A percentile compares a stretch with the other conserved stretches of the same genome.
Conservation (phyloP, 2,797 vertebrate genomes). For the Myotis myotis region DNA sequence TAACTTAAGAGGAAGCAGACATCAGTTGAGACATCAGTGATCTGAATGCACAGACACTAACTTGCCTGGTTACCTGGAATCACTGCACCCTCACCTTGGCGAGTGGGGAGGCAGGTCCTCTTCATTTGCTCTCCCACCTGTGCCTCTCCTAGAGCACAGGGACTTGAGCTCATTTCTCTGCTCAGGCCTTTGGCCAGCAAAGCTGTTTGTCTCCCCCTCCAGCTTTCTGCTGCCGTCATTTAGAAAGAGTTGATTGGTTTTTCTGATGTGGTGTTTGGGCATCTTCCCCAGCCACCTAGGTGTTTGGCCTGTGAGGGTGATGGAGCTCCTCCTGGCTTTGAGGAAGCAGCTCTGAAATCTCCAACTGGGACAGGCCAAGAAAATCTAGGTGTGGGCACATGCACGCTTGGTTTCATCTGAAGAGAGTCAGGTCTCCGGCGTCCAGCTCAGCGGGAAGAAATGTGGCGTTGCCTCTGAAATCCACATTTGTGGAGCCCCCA, state of each 20-base stretch:
- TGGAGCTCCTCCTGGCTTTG: background rate
- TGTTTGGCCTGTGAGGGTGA: background rate
- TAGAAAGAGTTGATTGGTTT: conserved; percentile 40
- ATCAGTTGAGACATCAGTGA: background rate
- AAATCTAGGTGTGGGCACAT: background rate
- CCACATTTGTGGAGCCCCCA: background rate
- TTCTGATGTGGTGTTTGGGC: conserved; percentile 51
- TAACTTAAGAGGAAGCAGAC: conserved; percentile 29
- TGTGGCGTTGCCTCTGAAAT: conserved; percentile 23
- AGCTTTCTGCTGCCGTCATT: conserved; percentile 56
- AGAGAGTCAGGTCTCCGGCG: background rate
- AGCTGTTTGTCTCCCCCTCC: conserved; percentile 33
- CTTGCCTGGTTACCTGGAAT: background rate
- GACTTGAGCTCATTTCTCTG: background rate
- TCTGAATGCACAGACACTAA: background rate
- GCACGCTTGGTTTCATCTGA: background rate
- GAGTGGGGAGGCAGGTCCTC: no score
- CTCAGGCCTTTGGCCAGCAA: background rate
- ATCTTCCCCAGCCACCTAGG: background rate
- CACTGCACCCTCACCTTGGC: background rate
- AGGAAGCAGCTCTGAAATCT: conserved; percentile 39
- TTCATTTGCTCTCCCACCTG: background rate
- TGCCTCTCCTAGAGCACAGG: background rate
- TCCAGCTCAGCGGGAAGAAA: conserved; percentile 33
- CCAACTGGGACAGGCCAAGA: background rate